phyloP scores from a whole-genome alignment of 2,797 vertebrate genomes.

The Peromyscus melanophrys region DNA sequence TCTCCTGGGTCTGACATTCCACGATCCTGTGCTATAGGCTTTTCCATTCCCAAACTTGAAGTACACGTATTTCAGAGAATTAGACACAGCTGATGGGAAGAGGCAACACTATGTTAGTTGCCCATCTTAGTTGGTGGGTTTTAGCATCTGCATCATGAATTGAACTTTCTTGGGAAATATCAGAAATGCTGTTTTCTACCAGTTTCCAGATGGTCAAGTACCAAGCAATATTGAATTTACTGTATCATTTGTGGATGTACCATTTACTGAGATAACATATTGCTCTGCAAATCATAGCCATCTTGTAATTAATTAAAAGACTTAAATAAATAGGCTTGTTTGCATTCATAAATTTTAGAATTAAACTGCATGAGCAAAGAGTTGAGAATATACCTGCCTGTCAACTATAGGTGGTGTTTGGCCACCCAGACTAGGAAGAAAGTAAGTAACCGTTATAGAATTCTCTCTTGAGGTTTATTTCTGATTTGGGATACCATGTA shows the following conservation, averaged over 20 bases:
- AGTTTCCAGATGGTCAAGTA: not conserved
- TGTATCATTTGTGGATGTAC: not conserved
- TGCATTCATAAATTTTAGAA: not conserved
- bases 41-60: not conserved
- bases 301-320: not conserved
- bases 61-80: not conserved
- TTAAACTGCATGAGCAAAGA: not conserved
- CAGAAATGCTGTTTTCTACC: not conserved
- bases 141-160: not conserved
- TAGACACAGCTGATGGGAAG: not conserved
- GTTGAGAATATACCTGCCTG: not conserved
- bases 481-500: not conserved
- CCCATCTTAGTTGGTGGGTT: not conserved
- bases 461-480: not conserved
- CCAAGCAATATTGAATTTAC: not conserved
- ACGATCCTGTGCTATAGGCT: not conserved
- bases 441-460: not conserved
- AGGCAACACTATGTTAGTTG: not conserved
- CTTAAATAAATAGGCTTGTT: not conserved
- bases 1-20: not conserved
- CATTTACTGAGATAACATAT: not conserved
- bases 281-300: not conserved
- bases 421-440: not conserved
- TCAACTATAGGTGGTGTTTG: not conserved
- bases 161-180: slow-evolving; percentile 13